Percentiles rank a stretch among this genome's conserved stretches.
Conservation (phyloP, 2,797 vertebrate species). For the Xenops minutus region DNA sequence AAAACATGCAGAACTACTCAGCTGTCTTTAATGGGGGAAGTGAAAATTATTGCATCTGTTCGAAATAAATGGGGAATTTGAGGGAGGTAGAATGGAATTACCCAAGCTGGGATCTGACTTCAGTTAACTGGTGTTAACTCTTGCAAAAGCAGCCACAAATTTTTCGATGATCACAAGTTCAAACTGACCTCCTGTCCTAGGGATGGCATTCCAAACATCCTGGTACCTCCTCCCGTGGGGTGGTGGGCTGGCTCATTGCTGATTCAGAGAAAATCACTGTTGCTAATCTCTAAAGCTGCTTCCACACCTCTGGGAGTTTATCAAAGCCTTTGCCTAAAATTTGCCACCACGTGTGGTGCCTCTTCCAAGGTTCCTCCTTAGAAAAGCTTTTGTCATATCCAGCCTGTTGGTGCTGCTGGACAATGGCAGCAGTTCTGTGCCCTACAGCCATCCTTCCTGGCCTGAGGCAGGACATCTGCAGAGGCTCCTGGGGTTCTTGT, state of each 20-base stretch:
- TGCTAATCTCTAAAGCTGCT: not conserved
- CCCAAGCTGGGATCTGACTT: constrained; percentile 44
- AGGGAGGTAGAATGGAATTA: constrained; percentile 62
- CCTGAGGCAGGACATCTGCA: not conserved
- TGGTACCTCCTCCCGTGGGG: not conserved
- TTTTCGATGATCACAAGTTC: not conserved
- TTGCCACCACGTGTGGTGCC: not conserved
- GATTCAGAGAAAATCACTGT: not conserved
- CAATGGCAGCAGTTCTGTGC: not conserved
- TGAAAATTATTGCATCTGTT: constrained; percentile 46
- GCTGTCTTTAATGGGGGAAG: constrained; percentile 46
- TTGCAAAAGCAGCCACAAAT: constrained; percentile 48
- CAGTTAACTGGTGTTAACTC: not conserved
- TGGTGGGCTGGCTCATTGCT: not conserved
- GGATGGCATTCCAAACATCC: not conserved
- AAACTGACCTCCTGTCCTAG: not conserved
- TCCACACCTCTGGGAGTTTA: not conserved
- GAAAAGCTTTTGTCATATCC: not conserved
- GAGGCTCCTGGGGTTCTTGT: not conserved
- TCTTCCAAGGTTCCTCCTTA: not conserved
- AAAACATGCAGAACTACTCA: not conserved
- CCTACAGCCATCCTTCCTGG: not conserved
- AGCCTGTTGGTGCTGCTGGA: not conserved
- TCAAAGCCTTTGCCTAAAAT: not conserved
- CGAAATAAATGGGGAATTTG: constrained; percentile 65